A percentile compares a stretch with the other conserved stretches of the same genome.
Conservation (phyloP, 2,113 vertebrate genomes). For the Boleophthalmus pectinirostris region DNA sequence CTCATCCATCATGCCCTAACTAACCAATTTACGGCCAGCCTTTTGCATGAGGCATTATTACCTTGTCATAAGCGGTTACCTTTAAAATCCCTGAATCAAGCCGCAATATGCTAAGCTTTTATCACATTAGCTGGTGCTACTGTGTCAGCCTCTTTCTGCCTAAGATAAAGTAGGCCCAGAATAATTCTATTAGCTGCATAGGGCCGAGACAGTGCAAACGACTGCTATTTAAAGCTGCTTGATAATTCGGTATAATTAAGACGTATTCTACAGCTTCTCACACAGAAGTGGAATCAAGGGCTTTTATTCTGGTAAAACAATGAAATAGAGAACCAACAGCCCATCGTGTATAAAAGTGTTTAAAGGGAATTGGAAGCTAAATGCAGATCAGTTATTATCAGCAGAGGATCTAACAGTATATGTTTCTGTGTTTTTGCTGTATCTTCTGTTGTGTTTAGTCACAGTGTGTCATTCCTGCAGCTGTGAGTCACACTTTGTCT, state of each 20-base stretch:
- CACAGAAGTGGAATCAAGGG: constrained; percentile 47
- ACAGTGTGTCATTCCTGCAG: constrained; percentile 41
- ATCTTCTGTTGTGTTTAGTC: constrained; percentile 37
- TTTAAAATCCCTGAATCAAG: constrained; percentile 86
- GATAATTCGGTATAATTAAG: constrained; percentile 81
- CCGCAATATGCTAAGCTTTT: constrained; percentile 92
- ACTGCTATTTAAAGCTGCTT: constrained; percentile 76
- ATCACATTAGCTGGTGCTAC: constrained; percentile 95
- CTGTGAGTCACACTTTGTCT: constrained; percentile 42
- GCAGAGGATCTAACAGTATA: constrained; percentile 8
- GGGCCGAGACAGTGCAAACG: constrained; percentile 73
- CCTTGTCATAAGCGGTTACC: constrained; percentile 99
- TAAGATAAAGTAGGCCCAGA: constrained; percentile 90
- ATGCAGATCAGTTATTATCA: background rate
- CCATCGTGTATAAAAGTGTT: constrained; percentile 2
- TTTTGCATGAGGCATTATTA: constrained; percentile 95
- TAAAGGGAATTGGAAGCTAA: constrained; percentile 2
- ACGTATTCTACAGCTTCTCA: constrained; percentile 64
- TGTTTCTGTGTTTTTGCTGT: constrained; percentile 43
- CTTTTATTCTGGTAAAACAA: constrained; percentile 51
- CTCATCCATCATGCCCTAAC: constrained; percentile 99
- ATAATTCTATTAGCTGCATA: constrained; percentile 87
- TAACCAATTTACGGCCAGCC: constrained; percentile 98
- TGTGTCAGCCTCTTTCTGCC: constrained; percentile 94
- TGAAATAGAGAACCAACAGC: constrained; percentile 28